A percentile compares a stretch with the other conserved stretches of the same genome.
phyloP scores from a whole-genome alignment of 2,113 vertebrate genomes.

The Agelaius tricolor region DNA sequence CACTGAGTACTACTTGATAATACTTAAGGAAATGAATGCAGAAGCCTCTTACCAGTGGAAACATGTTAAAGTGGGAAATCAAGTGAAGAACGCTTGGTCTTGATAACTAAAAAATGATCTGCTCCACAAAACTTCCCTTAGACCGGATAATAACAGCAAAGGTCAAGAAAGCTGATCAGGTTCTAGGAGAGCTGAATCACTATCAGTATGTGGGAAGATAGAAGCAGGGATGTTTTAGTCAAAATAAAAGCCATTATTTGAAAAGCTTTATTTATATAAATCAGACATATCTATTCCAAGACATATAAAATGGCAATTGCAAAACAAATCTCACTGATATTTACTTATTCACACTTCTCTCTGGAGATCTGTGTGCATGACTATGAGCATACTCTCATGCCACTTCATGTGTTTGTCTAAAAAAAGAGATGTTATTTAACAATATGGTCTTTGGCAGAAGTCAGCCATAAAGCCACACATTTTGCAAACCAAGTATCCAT shows the following conservation, averaged over 20 bases:
- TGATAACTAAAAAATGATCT: background rate
- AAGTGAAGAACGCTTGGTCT: background rate
- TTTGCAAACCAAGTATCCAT: slow-evolving; percentile 33
- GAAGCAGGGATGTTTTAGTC: background rate
- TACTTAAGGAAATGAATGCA: background rate
- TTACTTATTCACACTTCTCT: background rate
- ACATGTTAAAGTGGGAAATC: background rate
- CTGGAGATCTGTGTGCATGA: background rate
- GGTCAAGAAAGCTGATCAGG: background rate
- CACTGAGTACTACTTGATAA: background rate
- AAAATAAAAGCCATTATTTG: background rate
- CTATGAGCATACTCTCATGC: background rate
- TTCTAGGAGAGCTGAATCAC: background rate
- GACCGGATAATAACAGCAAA: background rate
- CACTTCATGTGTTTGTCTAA: background rate
- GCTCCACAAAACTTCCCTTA: background rate
- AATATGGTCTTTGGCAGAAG: background rate
- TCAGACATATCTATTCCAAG: background rate
- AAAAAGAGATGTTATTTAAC: background rate
- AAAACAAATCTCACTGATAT: background rate
- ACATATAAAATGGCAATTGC: background rate
- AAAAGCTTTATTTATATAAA: background rate
- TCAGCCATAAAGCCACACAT: background rate
- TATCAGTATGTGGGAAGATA: background rate
- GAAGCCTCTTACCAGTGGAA: background rate